These are phyloP conservation scores for Coelopa pilipes DNA, from an alignment of 2,888 invertebrate species.

Conservation along the genomic window DNA sequence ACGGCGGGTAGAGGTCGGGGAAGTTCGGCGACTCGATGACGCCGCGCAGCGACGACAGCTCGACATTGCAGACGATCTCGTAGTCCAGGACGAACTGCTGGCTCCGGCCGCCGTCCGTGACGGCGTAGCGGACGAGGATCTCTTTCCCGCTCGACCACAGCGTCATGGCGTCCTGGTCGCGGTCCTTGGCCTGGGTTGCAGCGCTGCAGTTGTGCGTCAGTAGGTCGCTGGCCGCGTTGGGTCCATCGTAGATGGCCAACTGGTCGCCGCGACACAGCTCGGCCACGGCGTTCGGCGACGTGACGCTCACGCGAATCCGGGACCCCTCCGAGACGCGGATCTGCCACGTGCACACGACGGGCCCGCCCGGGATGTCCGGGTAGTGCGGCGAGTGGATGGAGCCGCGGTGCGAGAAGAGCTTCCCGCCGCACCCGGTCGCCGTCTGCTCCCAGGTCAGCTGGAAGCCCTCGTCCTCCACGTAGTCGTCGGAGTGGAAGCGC, in stretches of 20 bases:
- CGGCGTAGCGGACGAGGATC: conserved; percentile 55
- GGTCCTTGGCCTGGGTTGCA: background rate
- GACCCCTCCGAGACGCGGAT: conserved; percentile 81
- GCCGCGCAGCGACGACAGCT: conserved; percentile 69
- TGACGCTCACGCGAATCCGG: conserved; percentile 72
- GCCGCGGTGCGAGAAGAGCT: conserved; percentile 76
- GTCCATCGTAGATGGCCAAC: conserved; percentile 67
- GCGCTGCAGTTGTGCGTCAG: conserved; percentile 51
- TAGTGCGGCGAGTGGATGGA: conserved; percentile 83
- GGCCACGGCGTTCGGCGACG: conserved; percentile 67
- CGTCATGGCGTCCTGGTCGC: conserved; percentile 22
- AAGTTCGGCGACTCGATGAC: conserved; percentile 90
- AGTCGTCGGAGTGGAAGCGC: conserved; percentile 79
- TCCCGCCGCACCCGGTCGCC: conserved; percentile 83
- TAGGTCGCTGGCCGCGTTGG: conserved; percentile 43
- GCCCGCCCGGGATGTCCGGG: conserved; percentile 76
- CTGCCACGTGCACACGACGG: conserved; percentile 83
- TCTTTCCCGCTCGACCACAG: conserved; percentile 54
- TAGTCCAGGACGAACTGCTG: conserved; percentile 57
- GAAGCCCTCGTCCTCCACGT: conserved; percentile 76
- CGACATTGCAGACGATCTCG: conserved; percentile 51
- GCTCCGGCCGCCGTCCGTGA: conserved; percentile 43
- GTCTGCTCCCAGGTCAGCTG: conserved; percentile 75
- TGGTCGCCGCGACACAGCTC: conserved; percentile 69
- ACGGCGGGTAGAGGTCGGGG: conserved; percentile 76